Evolutionary conservation across 2,797 vertebrate genomes (phyloP).

Genomic region (Sarcoramphus papa): DNA sequence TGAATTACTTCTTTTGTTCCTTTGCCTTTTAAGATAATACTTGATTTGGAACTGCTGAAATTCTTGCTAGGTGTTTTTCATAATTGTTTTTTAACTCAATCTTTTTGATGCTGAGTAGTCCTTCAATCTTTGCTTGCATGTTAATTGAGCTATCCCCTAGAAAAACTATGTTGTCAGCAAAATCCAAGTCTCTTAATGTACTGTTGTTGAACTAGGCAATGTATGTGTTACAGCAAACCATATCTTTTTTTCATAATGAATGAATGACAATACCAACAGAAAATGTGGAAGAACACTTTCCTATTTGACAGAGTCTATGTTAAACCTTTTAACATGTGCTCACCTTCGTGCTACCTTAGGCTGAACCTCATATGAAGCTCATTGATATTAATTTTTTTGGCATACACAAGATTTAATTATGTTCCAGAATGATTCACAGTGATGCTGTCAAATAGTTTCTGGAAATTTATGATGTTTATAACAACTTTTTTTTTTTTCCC

Average conservation of each 20-base stretch:
- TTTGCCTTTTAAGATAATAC: constrained; percentile 34
- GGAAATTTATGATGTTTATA: not conserved
- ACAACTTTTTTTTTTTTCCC: not conserved
- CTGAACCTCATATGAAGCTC: not conserved
- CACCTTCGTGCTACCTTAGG: not conserved
- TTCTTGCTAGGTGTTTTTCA: constrained; percentile 11
- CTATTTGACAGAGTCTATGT: not conserved
- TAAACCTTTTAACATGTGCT: not conserved
- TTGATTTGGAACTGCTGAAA: constrained; percentile 15
- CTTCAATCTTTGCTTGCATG: not conserved
- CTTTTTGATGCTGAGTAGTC: not conserved
- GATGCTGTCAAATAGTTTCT: not conserved
- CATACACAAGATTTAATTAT: not conserved
- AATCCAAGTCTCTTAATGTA: not conserved
- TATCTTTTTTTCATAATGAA: not conserved
- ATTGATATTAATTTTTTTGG: not conserved
- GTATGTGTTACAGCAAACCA: not conserved
- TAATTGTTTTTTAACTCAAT: not conserved
- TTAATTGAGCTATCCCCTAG: not conserved
- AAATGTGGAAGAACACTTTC: not conserved
- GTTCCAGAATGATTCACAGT: not conserved
- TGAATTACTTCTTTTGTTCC: constrained; percentile 26
- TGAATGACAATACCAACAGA: not conserved
- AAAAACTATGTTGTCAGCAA: not conserved
- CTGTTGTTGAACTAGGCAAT: not conserved